A percentile compares a stretch with the other conserved stretches of the same genome.
Evolutionary conservation across 2,888 invertebrate species (phyloP).

Genomic region (Eupsilia transversa): DNA sequence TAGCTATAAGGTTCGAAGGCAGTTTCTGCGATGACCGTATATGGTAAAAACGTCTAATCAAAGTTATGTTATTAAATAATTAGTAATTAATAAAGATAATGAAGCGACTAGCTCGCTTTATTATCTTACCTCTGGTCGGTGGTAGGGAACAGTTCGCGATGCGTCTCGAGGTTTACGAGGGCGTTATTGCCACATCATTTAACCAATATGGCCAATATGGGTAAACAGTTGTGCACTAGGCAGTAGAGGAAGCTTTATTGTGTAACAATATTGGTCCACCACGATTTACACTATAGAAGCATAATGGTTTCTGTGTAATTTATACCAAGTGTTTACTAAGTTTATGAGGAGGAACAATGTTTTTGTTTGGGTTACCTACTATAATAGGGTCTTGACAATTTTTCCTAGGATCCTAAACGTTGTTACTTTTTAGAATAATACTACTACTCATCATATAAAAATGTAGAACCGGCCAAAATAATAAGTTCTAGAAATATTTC

Average conservation of each 20-base stretch:
- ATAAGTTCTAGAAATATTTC: neutral
- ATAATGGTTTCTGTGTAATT: constrained; percentile 34
- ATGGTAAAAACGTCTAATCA: constrained; percentile 36
- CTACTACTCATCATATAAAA: too few species aligned
- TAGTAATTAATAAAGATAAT: constrained; percentile 41
- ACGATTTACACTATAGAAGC: constrained; percentile 46
- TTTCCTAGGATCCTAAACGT: neutral
- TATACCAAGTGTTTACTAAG: constrained; percentile 9
- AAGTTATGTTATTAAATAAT: constrained; percentile 35
- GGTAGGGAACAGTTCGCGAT: constrained; percentile 39
- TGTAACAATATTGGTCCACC: constrained; percentile 58
- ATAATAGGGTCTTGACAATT: neutral
- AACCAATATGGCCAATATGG: constrained; percentile 63
- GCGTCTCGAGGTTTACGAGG: constrained; percentile 59
- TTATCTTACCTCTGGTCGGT: constrained; percentile 24
- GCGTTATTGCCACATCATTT: constrained; percentile 62
- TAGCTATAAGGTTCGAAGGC: constrained; percentile 24
- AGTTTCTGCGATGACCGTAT: constrained; percentile 18
- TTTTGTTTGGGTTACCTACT: constrained; percentile 9
- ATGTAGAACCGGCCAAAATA: neutral
- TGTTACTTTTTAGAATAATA: neutral
- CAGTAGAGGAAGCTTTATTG: constrained; percentile 55
- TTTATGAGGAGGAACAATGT: neutral
- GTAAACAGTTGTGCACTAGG: constrained; percentile 59
- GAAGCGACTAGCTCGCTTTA: too few species aligned